These are phyloP conservation scores for Apteryx owenii DNA, from an alignment of 2,113 vertebrate genomes.

Conservation along the genomic window DNA sequence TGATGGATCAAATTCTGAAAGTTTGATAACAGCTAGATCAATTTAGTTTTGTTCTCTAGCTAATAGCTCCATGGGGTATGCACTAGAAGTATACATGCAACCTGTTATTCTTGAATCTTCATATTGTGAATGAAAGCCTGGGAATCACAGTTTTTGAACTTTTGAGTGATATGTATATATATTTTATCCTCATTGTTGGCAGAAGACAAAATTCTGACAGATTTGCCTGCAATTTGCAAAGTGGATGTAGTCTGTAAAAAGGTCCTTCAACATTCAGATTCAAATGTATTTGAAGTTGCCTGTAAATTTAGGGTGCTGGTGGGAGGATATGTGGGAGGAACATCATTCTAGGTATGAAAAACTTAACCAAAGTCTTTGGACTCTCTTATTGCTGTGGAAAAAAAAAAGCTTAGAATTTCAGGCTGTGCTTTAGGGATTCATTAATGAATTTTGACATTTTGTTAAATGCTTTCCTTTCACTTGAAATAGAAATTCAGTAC, in stretches of 20 bases:
- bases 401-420: not conserved
- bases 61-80: not conserved
- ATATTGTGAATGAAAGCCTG: slow-evolving; percentile 32
- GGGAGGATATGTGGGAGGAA: slow-evolving; percentile 24
- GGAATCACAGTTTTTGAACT: not conserved
- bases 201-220: slow-evolving; percentile 41
- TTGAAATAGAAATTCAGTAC: slow-evolving; percentile 3
- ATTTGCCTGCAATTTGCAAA: slow-evolving; percentile 16
- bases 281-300: slow-evolving; percentile 18
- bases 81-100: not conserved
- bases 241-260: slow-evolving; percentile 26
- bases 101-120: not conserved
- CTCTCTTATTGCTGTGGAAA: not conserved
- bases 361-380: not conserved
- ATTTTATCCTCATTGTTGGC: slow-evolving; percentile 8
- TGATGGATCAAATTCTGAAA: slow-evolving; percentile 17
- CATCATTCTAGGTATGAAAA: slow-evolving; percentile 25
- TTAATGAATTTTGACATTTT: slow-evolving; percentile 1
- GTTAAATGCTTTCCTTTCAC: slow-evolving; percentile 9
- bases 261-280: slow-evolving; percentile 13
- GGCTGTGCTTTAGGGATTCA: not conserved
- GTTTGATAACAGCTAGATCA: not conserved
- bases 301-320: slow-evolving; percentile 39
- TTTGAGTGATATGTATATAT: not conserved
- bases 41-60: not conserved